These are phyloP conservation scores for Congeria kusceri DNA, from an alignment of 2,888 invertebrate genomes.

Conservation along the genomic window DNA sequence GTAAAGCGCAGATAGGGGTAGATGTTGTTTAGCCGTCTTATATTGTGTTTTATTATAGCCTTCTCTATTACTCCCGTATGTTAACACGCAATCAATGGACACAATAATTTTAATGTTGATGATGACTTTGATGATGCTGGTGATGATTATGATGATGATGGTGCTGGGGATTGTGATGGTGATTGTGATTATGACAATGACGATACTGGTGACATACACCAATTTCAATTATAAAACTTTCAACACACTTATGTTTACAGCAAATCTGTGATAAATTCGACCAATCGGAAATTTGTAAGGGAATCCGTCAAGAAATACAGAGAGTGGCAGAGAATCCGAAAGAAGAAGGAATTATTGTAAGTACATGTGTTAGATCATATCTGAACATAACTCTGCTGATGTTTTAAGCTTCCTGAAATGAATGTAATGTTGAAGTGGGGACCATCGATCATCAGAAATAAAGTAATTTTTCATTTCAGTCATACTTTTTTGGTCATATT, in stretches of 20 bases:
- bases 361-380: neutral
- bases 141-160: neutral
- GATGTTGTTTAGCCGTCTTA: too few species aligned
- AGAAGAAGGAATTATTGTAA: conserved; percentile 48
- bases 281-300: conserved; percentile 62
- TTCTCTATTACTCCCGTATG: too few species aligned
- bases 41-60: too few species aligned
- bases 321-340: conserved; percentile 27
- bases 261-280: conserved; percentile 82
- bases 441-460: too few species aligned
- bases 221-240: too few species aligned
- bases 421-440: too few species aligned
- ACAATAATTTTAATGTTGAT: neutral
- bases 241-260: conserved; percentile 50
- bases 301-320: conserved; percentile 41
- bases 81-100: too few species aligned
- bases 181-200: neutral
- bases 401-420: too few species aligned
- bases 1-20: conserved; percentile 88
- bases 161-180: neutral
- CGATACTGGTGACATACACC: neutral
- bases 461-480: too few species aligned
- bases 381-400: neutral
- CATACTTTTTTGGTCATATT: too few species aligned
- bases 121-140: neutral